A percentile compares a stretch with the other conserved stretches of the same genome.
Evolutionary conservation across 2,888 invertebrate genomes (phyloP).

Genomic region (Megalurothrips usitatus): DNA sequence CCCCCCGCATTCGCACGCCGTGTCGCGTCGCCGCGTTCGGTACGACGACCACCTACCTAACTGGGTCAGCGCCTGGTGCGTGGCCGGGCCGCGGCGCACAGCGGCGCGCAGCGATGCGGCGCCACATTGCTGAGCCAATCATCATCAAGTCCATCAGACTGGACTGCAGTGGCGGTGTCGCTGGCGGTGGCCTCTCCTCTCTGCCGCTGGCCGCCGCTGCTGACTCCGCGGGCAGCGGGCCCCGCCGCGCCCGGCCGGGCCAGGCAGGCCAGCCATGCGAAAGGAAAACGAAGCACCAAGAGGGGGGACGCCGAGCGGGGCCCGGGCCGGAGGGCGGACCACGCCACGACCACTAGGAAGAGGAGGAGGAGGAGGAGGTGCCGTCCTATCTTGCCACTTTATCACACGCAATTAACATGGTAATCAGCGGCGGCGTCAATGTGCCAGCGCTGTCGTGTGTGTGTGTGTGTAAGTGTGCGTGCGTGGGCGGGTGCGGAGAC

Average conservation of each 20-base stretch:
- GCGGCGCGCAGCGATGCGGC: background rate
- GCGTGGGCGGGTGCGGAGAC: background rate
- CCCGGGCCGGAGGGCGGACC: background rate
- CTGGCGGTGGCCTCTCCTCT: background rate
- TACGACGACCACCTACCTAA: too few relatives aligned
- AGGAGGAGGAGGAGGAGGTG: background rate
- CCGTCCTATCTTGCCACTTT: background rate
- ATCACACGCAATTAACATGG: slow-evolving; percentile 2
- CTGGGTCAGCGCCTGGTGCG: too few relatives aligned
- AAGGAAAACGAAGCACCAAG: too few relatives aligned
- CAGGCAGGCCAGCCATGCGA: background rate
- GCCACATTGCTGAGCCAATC: too few relatives aligned
- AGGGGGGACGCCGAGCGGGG: background rate
- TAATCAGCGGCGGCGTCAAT: background rate
- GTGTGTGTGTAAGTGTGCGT: background rate
- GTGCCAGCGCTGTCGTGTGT: background rate
- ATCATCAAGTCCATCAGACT: too few relatives aligned
- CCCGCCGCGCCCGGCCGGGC: background rate
- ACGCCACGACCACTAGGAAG: background rate
- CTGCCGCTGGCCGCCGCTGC: background rate
- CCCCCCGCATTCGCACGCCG: too few relatives aligned
- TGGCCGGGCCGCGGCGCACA: too few relatives aligned
- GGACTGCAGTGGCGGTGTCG: background rate
- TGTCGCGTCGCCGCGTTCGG: too few relatives aligned
- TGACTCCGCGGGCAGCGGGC: background rate